Conservation (phyloP, 2,113 vertebrate genomes). For the Alectura lathami region DNA sequence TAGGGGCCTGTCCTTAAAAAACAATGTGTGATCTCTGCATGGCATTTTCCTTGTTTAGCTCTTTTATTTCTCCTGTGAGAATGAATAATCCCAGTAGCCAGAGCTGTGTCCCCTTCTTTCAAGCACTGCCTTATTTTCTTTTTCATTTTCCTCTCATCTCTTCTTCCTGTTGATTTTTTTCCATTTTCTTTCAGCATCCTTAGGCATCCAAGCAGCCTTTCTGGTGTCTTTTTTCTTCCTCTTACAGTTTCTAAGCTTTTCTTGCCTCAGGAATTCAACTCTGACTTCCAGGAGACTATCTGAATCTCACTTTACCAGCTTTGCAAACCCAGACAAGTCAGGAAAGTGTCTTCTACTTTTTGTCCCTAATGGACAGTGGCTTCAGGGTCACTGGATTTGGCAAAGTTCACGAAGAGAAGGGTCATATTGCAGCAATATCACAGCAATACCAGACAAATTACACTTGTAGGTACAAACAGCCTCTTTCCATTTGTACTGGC, state of each 20-base stretch:
- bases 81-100: slow-evolving; percentile 13
- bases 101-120: background rate
- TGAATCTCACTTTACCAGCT: background rate
- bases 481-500: background rate
- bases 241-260: background rate
- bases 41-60: slow-evolving; percentile 66
- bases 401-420: background rate
- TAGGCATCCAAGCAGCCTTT: background rate
- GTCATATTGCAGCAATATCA: background rate
- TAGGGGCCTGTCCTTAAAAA: slow-evolving; percentile 69
- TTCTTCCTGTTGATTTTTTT: background rate
- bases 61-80: slow-evolving; percentile 33
- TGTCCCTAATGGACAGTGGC: background rate
- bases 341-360: background rate
- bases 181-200: background rate
- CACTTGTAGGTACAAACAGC: background rate
- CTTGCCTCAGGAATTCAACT: background rate
- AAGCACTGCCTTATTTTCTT: background rate
- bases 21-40: slow-evolving; percentile 44
- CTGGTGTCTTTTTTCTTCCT: background rate
- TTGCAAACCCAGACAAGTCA: background rate
- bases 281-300: background rate
- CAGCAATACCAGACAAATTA: background rate
- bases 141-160: background rate
- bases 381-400: background rate